Base-by-base conservation (phyloP, 1,140 invertebrate genomes). In the Drosophila sucinea region DNA sequence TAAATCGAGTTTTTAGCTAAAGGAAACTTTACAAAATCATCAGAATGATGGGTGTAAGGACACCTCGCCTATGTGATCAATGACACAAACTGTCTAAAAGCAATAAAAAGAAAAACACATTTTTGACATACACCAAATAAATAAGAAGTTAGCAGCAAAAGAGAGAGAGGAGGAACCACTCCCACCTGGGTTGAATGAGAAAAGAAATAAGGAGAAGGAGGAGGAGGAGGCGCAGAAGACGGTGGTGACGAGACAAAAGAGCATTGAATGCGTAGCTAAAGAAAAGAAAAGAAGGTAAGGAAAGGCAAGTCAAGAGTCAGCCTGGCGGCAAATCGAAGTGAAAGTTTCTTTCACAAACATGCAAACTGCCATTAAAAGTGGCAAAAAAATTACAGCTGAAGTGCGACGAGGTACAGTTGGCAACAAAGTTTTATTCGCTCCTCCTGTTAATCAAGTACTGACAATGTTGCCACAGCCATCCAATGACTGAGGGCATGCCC, bases 321-420 rank as follows among this genome's bases (percentile, higher is more conserved):
- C 67, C 67, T 87, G 83, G 83, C 79, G 83, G 83, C 79, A 83
- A 87, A 87, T 87, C 79, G 84, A 86, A 79, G 79, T 67, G 62
- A 86, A 87, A 87, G 72, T 86, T 86, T 87, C 60, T 47, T 69
- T 64, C 67, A 30, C 58, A 70, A 78, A 78, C 74, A 81, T 81
- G 74, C 67, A 81, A 85, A 85, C 74, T 87, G 79, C 57, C 72
- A 79, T 87, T 89, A 83, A 79, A 81, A 87, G 66, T 77, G 76
- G 70, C 83, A 64, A 79, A 81, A 17, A 81, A 86, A 58, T 80
- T 81, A 73, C 73, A 81, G 60, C 44, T 25, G 27, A 35, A 33
- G 47, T 30, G 41, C 47, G 73, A 35, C 61, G 47, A 77, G 73
- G 67, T 64, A 67, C 73, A 67, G 66, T 68, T 56, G 38, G 65